Conservation (phyloP, 2,888 invertebrate genomes). For the Acrobasis repandana region DNA sequence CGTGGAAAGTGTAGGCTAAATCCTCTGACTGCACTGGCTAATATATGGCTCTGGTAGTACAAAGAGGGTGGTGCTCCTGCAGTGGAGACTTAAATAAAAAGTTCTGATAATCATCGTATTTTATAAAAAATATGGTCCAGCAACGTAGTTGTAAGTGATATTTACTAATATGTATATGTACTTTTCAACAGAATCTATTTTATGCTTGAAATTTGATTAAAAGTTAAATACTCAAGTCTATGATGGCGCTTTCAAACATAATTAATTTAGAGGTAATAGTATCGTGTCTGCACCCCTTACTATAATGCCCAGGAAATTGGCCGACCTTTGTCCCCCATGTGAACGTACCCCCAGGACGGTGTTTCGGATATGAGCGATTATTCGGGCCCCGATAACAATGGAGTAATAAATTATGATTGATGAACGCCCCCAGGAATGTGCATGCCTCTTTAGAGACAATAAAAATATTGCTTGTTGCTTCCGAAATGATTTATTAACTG, state of each 20-base stretch:
- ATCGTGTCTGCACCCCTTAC: background rate
- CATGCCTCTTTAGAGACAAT: conserved; percentile 57
- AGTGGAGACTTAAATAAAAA: too few species aligned
- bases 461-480: conserved; percentile 54
- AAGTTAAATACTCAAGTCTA: too few species aligned
- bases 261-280: background rate
- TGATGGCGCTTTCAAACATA: background rate
- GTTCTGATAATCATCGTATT: too few species aligned
- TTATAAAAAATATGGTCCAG: too few species aligned
- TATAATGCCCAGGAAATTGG: conserved; percentile 15
- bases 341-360: conserved; percentile 58
- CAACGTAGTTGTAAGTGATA: too few species aligned
- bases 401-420: conserved; percentile 82
- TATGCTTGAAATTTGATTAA: too few species aligned
- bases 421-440: conserved; percentile 57
- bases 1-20: too few species aligned
- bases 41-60: too few species aligned
- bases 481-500: conserved; percentile 25
- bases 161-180: too few species aligned
- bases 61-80: too few species aligned
- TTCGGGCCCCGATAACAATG: conserved; percentile 73
- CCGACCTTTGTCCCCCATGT: conserved; percentile 39
- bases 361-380: conserved; percentile 81
- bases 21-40: too few species aligned
- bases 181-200: too few species aligned